Evolutionary conservation across 2,797 vertebrate genomes (phyloP), one percentile per base, ranked within the genome.

Genomic region (Xenentodon cancila): DNA sequence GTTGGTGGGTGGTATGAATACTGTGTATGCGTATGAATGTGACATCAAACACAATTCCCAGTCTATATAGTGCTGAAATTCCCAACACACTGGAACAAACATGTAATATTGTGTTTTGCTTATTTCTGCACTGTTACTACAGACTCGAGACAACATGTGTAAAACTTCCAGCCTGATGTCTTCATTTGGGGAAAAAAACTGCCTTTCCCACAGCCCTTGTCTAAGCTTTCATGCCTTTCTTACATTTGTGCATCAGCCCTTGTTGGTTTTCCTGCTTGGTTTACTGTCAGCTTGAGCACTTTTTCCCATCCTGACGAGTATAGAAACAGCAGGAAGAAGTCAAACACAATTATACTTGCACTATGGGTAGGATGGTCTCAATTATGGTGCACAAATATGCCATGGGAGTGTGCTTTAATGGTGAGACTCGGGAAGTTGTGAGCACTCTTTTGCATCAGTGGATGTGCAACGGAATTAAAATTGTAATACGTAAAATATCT

Each of bases 111-210:
- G 60, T 77, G 81, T 52, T 77, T 62, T 75, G 69, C 80, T 87
- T 68, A 72, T 82, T 77, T 73, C 54, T 57, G 54, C 32, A 9
- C 18, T 0, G 9, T 40, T 56, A 52, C 43, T 53, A 16, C 76
- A 58, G 43, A 77, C 77, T 73, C 64, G 49, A 67, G 58, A 47
- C 47, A 63, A 45, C 63, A 40, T 52, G 68, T 66, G 56, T 65
- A 64, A 19, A 71, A 45, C 74, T 79, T 88, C 68, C 25, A 70
- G 48, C 73, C 64, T 81, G 67, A 82, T 67, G 68, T 86, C 83
- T 89, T 90, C 80, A 88, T 87, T 77, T 84, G 66, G 74, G 82
- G n/a, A n/a, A n/a, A 80, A 69, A 69, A 81, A 77, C 60, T 21
- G 53, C 81, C 72, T 67, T 75, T 72, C 46, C 21, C 54, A 17